These are phyloP conservation scores for Pelobates fuscus DNA, from an alignment of 2,113 vertebrate species.

Conservation along the genomic window DNA sequence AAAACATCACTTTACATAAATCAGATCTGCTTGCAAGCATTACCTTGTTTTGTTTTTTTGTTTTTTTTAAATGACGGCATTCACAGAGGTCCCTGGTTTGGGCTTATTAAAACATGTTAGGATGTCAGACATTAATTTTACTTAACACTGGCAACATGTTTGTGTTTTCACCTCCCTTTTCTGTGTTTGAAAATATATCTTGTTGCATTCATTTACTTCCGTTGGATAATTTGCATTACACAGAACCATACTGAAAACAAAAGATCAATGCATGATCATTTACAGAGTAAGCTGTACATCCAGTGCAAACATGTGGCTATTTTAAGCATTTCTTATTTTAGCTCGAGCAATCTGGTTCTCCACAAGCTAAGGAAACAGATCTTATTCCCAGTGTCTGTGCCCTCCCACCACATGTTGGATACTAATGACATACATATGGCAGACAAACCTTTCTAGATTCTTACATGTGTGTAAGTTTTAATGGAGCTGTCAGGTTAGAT, in stretches of 20 bases:
- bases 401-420: constrained; percentile 15
- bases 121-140: constrained; percentile 36
- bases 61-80: too few relatives aligned
- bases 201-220: constrained; percentile 18
- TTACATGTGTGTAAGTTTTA: constrained; percentile 16
- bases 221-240: constrained; percentile 9
- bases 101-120: too few relatives aligned
- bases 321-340: not conserved
- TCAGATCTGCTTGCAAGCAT: too few relatives aligned
- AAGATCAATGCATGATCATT: constrained; percentile 17
- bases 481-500: not conserved
- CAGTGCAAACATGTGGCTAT: not conserved
- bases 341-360: not conserved
- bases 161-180: too few relatives aligned
- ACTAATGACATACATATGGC: constrained; percentile 26
- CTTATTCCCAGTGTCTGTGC: not conserved
- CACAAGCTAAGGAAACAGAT: not conserved
- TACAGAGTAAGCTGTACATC: not conserved
- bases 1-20: too few relatives aligned
- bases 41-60: too few relatives aligned
- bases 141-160: constrained; percentile 20
- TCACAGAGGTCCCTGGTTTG: too few relatives aligned
- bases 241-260: constrained; percentile 4
- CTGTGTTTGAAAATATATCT: too few relatives aligned
- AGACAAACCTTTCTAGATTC: not conserved